Percentiles rank a stretch among this genome's conserved stretches.
Evolutionary conservation across 2,113 vertebrate genomes (phyloP).

Genomic region (Pristiophorus japonicus): DNA sequence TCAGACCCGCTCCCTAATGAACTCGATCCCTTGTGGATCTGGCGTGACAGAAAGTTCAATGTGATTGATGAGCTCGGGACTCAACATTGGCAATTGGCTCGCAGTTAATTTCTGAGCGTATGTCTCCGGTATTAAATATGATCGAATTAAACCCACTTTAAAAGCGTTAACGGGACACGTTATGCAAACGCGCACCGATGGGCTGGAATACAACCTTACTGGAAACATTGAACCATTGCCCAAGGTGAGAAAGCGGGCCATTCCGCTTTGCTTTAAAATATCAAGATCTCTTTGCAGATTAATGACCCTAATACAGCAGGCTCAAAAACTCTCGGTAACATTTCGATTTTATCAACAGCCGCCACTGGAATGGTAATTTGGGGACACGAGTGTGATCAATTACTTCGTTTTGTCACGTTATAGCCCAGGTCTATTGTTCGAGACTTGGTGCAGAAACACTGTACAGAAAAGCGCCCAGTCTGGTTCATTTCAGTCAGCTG

Average conservation of each 20-base stretch:
- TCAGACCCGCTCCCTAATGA: slow-evolving; percentile 37
- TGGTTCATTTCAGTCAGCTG: slow-evolving; percentile 29
- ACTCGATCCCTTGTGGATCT: slow-evolving; percentile 44
- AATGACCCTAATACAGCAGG: not conserved
- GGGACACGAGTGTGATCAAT: not conserved
- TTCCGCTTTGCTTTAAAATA: not conserved
- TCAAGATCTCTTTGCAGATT: not conserved
- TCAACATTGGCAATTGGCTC: slow-evolving; percentile 41
- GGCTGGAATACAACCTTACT: not conserved
- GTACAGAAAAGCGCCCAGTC: not conserved
- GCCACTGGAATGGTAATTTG: not conserved
- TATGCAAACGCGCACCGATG: not conserved
- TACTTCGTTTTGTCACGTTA: not conserved
- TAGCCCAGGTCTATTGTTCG: not conserved
- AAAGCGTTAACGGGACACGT: not conserved
- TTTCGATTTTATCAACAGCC: not conserved
- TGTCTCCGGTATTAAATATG: not conserved
- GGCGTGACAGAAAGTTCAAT: slow-evolving; percentile 47
- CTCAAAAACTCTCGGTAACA: not conserved
- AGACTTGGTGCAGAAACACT: not conserved
- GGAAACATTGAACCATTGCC: not conserved
- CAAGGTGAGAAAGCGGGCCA: not conserved
- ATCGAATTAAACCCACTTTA: slow-evolving; percentile 18
- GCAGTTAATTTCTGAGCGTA: not conserved
- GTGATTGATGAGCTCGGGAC: slow-evolving; percentile 48